Conservation (phyloP, 1,140 invertebrate genomes). For the Trigoniulus corallinus region DNA sequence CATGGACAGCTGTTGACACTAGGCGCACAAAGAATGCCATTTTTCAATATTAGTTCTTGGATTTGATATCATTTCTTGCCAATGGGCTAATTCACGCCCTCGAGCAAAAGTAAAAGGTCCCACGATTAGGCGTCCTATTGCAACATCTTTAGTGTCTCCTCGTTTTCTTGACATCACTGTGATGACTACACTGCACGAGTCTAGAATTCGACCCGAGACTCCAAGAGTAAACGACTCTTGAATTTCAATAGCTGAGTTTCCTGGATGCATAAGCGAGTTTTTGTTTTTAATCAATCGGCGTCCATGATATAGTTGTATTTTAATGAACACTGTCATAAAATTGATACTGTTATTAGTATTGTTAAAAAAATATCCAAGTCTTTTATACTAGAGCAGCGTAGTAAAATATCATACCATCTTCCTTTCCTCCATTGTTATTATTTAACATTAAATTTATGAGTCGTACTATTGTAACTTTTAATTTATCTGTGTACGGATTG, state of each 20-base stretch:
- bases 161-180: constrained; percentile 9
- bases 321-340: constrained; percentile 16
- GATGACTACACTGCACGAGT: constrained; percentile 18
- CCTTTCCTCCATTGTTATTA: too few relatives aligned
- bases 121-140: constrained; percentile 46
- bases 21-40: constrained; percentile 34
- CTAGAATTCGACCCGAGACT: constrained; percentile 16
- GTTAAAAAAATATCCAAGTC: too few relatives aligned
- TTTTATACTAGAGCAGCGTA: too few relatives aligned
- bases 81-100: constrained; percentile 56
- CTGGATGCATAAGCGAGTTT: constrained; percentile 14
- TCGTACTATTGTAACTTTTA: constrained; percentile 21
- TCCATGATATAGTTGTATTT: constrained; percentile 19
- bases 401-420: too few relatives aligned
- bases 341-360: too few relatives aligned
- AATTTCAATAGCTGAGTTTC: constrained; percentile 14
- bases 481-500: constrained; percentile 19
- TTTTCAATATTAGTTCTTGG: constrained; percentile 49
- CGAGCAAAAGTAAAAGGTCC: constrained; percentile 66
- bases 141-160: background rate
- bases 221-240: constrained; percentile 22
- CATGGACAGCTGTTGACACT: too few relatives aligned
- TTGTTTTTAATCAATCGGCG: constrained; percentile 20
- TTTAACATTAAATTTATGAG: constrained; percentile 16
- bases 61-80: constrained; percentile 48